A percentile compares a stretch with the other conserved stretches of the same genome.
Conservation (phyloP, 2,797 vertebrate species). For the Holocentrus rufus region DNA sequence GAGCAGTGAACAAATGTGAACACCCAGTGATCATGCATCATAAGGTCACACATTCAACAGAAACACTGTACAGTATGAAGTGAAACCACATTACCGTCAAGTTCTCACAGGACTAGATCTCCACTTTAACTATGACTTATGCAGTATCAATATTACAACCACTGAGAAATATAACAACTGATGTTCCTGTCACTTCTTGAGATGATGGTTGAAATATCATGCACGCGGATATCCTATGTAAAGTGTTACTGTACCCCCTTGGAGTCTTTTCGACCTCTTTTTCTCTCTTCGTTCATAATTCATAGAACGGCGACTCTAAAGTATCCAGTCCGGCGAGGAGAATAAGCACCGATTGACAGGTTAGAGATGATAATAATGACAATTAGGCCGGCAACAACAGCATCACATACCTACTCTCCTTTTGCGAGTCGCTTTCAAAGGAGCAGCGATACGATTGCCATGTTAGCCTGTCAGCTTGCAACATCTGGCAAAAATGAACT, state of each 20-base stretch:
- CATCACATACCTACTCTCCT: not conserved
- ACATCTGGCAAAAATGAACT: constrained; percentile 55
- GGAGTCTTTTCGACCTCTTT: constrained; percentile 26
- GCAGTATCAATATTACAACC: constrained; percentile 13
- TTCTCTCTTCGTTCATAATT: constrained; percentile 35
- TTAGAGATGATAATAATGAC: constrained; percentile 44
- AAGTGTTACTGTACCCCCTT: constrained; percentile 25
- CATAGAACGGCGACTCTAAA: constrained; percentile 19
- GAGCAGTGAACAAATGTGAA: not conserved
- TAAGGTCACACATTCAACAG: not conserved
- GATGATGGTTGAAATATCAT: constrained; percentile 15
- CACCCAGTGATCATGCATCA: constrained; percentile 4
- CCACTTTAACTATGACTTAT: not conserved
- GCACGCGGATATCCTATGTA: constrained; percentile 18
- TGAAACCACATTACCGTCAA: constrained; percentile 11
- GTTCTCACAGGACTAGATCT: constrained; percentile 1
- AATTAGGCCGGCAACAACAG: constrained; percentile 8
- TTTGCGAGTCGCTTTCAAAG: not conserved
- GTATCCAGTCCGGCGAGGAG: constrained; percentile 16
- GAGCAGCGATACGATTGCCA: not conserved
- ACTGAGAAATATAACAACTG: constrained; percentile 8
- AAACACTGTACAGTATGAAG: not conserved
- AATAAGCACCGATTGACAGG: not conserved
- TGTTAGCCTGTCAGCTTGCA: constrained; percentile 19
- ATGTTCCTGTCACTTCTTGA: not conserved